Evolutionary conservation across 2,113 vertebrate genomes (phyloP), one percentile per base, ranked within the genome.

Genomic region (Myodes glareolus): DNA sequence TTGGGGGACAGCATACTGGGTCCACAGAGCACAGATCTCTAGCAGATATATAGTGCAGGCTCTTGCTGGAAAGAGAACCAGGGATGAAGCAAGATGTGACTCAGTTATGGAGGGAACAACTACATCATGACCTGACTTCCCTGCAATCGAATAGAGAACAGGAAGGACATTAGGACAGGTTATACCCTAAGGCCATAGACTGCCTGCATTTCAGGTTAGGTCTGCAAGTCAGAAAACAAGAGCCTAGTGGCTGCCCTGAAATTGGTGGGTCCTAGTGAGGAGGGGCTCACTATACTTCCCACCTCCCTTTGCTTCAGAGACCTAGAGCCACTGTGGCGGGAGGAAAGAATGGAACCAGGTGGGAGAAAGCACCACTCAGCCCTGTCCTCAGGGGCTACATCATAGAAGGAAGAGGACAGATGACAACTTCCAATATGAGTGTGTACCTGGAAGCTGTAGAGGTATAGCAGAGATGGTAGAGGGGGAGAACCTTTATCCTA

Each of bases 71-170:
- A 63, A 45, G 55, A 63, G n/a, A 42, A 31, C 76, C 42, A 33
- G 19, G 13, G 3, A 25, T 4, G 7, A 11, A 21, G 19, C 16
- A 5, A 11, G 61, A 16, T 23, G 21, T 17, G 31, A 21, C 65
- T 47, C 19, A 23, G 1, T 55, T 52, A 0, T 13, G 0, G 13
- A 5, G 42, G 67, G 12, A n/a, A 27, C 31, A 14, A 7, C 58
- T 16, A 0, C 8, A 0, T 47, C 1, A 10, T 33, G 6, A 13
- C 31, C n/a, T 25, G 1, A 7, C 27, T 16, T 9, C 1, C 21
- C 17, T 16, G 31, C 25, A 45, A 0, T 52, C 65, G 39, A 42
- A 36, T 67, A 27, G 67, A 52, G 7, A 11, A 9, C 2, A 73
- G 76, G 31, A 14, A 82, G 85, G 65, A 39, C 68, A 2, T 3